Evolutionary conservation across 2,113 vertebrate genomes (phyloP).

Genomic region (Calidris pygmaea): DNA sequence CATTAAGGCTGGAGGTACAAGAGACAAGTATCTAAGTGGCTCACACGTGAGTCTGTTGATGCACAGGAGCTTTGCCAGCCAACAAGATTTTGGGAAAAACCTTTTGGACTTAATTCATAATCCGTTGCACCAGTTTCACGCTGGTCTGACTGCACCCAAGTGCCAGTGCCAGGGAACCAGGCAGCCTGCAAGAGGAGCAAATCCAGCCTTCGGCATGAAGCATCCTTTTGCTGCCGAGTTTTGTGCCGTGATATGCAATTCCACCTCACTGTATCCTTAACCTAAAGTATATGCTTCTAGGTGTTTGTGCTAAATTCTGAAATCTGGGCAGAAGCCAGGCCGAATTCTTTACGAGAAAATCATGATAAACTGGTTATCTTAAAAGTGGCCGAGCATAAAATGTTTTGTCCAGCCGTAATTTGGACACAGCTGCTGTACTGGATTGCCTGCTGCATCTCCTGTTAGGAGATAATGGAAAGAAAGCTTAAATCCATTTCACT

Average conservation of each 20-base stretch:
- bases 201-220: background rate
- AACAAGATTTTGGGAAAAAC: background rate
- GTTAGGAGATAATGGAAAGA: background rate
- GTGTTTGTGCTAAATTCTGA: background rate
- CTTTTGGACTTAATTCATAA: background rate
- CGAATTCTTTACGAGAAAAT: background rate
- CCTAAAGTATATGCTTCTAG: background rate
- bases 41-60: rapidly evolving
- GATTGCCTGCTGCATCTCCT: background rate
- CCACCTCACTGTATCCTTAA: background rate
- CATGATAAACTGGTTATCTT: background rate
- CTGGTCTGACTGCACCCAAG: background rate
- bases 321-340: background rate
- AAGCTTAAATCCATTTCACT: background rate
- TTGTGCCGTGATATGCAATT: background rate
- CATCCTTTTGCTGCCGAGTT: background rate
- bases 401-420: background rate
- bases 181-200: background rate
- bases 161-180: background rate
- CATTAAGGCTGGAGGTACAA: background rate
- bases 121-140: background rate
- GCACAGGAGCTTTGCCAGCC: background rate
- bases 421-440: background rate
- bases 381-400: background rate
- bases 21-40: background rate